Evolutionary conservation across 1,140 invertebrate genomes (phyloP), one percentile per base, ranked within the genome.

Genomic region (Eueides isabella): DNA sequence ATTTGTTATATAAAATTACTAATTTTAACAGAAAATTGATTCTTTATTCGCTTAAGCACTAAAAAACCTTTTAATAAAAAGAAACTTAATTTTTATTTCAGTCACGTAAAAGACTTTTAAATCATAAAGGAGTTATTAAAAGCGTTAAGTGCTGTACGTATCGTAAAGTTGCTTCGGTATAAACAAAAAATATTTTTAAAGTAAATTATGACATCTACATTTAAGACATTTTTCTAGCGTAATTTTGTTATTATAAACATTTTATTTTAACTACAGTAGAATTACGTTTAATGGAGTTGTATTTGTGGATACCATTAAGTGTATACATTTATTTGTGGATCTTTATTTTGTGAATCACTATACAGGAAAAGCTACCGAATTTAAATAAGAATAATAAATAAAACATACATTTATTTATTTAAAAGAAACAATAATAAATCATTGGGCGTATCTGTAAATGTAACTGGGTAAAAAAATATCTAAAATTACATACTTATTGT

Each of bases 111-210:
- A 55, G 2, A 55, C 48, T 55, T 55, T 55, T 14, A 55, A 55
- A 55, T 55, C 48, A 55, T 55, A 55, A 55, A 55, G 48, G 48
- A 55, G 48, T 55, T 55, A 55, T 55, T 55, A 55, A 55, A 55
- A 55, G 23, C 48, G 48, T 26, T 26, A 55, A 55, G 48, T 55
- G 48, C 48, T 55, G 48, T 26, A 55, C 48, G 48, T 55, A 55
- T 55, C 48, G 48, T 55, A 55, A 55, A 55, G 19, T 55, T 55
- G 23, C 6, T 55, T 12, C 5, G 48, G 23, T 55, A 26, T 55
- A 55, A 55, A 55, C 48, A 55, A 55, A 55, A 44, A 55, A 23
- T 26, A 2, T 26, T 11, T 55, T 55, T 26, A 26, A 55, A 26
- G 48, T 11, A 26, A 55, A 33, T 65, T 65, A 33, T 65, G 7